Conservation (phyloP, 2,113 vertebrate genomes). For the Tinamus guttatus region DNA sequence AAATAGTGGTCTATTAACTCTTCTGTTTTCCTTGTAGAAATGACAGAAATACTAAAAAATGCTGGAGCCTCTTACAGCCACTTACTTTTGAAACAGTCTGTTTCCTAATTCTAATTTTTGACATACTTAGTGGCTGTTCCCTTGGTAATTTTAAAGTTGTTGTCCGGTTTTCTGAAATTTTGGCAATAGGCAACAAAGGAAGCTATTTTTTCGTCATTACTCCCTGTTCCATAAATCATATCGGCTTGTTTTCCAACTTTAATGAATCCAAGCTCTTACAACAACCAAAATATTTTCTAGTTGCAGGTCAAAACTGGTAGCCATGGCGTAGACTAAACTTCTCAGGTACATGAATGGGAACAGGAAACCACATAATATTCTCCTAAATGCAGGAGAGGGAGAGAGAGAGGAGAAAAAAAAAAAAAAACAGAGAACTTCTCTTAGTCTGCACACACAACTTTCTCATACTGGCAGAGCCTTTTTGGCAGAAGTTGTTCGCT, state of each 20-base stretch:
- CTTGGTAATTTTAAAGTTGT: slow-evolving; percentile 59
- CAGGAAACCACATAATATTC: background rate
- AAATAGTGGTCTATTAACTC: slow-evolving; percentile 19
- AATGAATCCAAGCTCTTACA: background rate
- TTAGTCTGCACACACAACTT: background rate
- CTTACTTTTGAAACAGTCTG: slow-evolving; percentile 21
- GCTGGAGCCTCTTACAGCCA: background rate
- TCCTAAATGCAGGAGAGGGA: background rate
- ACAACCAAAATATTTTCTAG: background rate
- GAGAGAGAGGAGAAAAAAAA: no score
- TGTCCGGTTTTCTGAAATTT: slow-evolving; percentile 48
- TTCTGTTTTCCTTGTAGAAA: background rate
- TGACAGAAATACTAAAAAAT: slow-evolving; percentile 29
- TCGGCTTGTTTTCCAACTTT: background rate
- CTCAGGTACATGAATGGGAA: background rate
- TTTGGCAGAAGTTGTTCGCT: background rate
- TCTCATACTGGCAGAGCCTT: background rate
- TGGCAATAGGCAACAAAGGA: slow-evolving; percentile 46
- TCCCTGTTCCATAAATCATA: slow-evolving; percentile 9
- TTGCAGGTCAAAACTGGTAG: background rate
- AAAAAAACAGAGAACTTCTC: background rate
- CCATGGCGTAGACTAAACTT: background rate
- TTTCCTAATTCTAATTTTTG: slow-evolving; percentile 56
- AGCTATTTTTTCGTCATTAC: slow-evolving; percentile 49
- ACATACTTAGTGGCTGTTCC: slow-evolving; percentile 48